Conservation (phyloP, 2,113 vertebrate species). For the Illadopsis cleaveri region DNA sequence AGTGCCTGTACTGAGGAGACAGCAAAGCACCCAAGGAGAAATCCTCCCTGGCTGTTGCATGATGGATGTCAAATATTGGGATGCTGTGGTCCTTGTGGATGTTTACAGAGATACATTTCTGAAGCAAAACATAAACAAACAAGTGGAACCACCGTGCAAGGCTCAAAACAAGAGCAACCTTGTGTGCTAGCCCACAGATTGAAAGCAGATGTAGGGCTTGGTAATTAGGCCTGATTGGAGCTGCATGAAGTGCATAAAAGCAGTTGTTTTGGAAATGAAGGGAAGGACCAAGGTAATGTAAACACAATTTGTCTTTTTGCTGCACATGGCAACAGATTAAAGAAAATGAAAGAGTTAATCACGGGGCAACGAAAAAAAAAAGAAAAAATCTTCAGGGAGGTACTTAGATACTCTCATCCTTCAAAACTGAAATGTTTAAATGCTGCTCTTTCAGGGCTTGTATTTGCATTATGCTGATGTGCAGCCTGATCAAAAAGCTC, state of each 20-base stretch:
- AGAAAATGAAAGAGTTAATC: constrained; percentile 72
- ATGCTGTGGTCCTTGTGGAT: constrained; percentile 47
- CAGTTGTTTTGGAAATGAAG: constrained; percentile 73
- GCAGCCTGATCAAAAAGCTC: not conserved
- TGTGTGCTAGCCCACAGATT: constrained; percentile 65
- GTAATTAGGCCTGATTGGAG: constrained; percentile 72
- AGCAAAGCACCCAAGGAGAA: not conserved
- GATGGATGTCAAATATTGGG: constrained; percentile 48
- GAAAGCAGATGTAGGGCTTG: constrained; percentile 78
- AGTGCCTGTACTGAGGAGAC: not conserved
- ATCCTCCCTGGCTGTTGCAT: not conserved
- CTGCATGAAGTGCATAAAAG: constrained; percentile 62
- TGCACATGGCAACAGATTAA: constrained; percentile 69
- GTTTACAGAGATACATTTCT: constrained; percentile 60
- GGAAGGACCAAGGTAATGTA: constrained; percentile 63
- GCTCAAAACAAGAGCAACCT: constrained; percentile 48
- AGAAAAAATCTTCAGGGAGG: too few relatives aligned
- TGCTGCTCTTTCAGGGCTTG: not conserved
- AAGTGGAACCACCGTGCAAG: constrained; percentile 54
- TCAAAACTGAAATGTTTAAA: not conserved
- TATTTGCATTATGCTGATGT: not conserved
- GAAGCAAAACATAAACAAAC: constrained; percentile 73
- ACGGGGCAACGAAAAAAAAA: not conserved
- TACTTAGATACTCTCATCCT: not conserved
- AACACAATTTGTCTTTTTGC: constrained; percentile 76